Conservation (phyloP, 2,888 invertebrate species). For the Rotaria socialis region DNA sequence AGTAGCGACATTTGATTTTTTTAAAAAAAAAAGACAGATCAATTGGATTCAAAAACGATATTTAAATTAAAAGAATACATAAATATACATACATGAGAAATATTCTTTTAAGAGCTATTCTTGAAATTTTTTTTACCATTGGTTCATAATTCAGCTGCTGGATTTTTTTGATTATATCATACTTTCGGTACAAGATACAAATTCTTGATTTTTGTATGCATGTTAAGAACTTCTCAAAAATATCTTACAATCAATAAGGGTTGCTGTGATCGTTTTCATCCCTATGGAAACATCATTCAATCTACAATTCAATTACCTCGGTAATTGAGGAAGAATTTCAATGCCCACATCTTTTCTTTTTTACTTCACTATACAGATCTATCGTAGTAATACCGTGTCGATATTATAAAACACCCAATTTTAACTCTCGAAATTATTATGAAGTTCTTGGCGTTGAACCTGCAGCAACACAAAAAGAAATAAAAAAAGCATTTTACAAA, state of each 20-base stretch:
- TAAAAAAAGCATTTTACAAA: constrained; percentile 71
- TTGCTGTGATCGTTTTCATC: neutral
- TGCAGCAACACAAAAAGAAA: constrained; percentile 69
- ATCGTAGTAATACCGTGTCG: neutral
- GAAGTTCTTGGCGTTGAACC: constrained; percentile 68
- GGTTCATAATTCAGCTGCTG: neutral
- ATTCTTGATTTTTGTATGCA: neutral
- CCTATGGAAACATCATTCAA: neutral
- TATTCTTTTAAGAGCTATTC: too few species aligned
- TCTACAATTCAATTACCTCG: neutral
- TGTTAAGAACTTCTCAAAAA: neutral
- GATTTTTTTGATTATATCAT: neutral
- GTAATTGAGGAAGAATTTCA: neutral
- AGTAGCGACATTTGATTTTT: neutral
- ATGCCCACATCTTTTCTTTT: neutral
- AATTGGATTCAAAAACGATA: neutral
- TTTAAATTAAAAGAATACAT: neutral
- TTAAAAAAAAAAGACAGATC: neutral
- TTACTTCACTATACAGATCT: neutral
- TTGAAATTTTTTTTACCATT: neutral
- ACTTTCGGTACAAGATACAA: neutral
- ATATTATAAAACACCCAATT: neutral
- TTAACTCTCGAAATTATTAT: constrained; percentile 65
- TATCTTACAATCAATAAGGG: neutral
- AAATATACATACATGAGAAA: neutral